These are phyloP conservation scores for Ommatoiulus sabulosus DNA, from an alignment of 2,888 invertebrate genomes.

Conservation along the genomic window DNA sequence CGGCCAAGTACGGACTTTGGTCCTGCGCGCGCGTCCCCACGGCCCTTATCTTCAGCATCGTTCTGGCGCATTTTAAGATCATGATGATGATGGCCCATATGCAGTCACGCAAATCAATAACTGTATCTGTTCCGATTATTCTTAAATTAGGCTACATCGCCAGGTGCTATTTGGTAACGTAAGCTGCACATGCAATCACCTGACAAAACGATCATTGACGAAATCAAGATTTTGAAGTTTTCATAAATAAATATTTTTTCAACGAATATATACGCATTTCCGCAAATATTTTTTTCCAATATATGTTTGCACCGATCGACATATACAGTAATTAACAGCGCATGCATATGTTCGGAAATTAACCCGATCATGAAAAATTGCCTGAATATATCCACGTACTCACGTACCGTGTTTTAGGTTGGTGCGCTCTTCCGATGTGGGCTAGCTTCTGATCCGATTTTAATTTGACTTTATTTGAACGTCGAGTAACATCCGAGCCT, in stretches of 20 bases:
- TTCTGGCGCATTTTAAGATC: slow-evolving; percentile 11
- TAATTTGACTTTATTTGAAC: not conserved
- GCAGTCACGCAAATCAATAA: not conserved
- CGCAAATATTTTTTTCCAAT: not conserved
- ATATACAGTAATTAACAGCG: not conserved
- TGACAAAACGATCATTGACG: too few species aligned
- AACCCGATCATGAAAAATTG: not conserved
- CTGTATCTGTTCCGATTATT: not conserved
- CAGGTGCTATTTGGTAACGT: too few species aligned
- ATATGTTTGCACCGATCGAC: not conserved
- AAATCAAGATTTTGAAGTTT: not conserved
- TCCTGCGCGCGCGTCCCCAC: not conserved
- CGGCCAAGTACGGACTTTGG: not conserved
- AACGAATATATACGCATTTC: not conserved
- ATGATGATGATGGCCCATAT: not conserved
- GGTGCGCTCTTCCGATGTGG: not conserved
- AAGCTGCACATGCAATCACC: too few species aligned
- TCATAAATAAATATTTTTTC: not conserved
- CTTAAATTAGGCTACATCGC: too few species aligned
- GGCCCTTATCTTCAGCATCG: slow-evolving; percentile 41
- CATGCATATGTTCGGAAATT: not conserved
- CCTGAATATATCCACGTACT: slow-evolving; percentile 5
- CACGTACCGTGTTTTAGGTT: not conserved
- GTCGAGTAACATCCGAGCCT: not conserved
- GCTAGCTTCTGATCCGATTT: not conserved